Conservation (phyloP, 1,140 invertebrate species). For the Caenorhabditis elegans region DNA sequence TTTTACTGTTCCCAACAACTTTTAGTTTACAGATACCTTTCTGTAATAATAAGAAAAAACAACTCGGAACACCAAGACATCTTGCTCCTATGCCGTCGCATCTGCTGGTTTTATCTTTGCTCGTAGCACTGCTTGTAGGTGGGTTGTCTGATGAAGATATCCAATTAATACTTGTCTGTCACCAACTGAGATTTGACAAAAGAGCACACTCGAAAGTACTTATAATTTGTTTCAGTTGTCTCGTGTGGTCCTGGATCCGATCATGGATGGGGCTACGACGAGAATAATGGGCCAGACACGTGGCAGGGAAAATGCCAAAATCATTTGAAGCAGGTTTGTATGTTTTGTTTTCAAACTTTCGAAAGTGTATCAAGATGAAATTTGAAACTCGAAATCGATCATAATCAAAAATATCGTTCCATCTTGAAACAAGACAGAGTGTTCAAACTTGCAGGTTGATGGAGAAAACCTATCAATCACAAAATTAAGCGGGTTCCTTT, state of each 20-base stretch:
- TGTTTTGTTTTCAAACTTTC: not conserved
- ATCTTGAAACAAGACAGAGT: not conserved
- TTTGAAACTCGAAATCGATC: no score
- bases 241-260: not conserved
- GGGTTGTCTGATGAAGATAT: not conserved
- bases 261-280: constrained; percentile 56
- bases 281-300: constrained; percentile 51
- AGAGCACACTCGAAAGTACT: not conserved
- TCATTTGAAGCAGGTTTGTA: constrained; percentile 53
- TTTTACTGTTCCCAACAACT: not conserved
- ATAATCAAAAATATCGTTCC: no score
- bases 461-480: not conserved
- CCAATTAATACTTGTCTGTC: constrained; percentile 15
- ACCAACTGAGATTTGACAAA: not conserved
- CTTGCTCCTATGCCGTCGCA: not conserved
- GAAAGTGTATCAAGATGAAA: not conserved
- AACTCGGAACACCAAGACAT: constrained; percentile 5
- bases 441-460: not conserved
- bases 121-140: not conserved
- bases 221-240: not conserved
- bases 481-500: not conserved
- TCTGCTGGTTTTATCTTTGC: constrained; percentile 15
- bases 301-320: constrained; percentile 53
- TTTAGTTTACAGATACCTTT: not conserved
- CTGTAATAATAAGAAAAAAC: not conserved